Evolutionary conservation across 2,797 vertebrate genomes (phyloP).

Genomic region (Sebastes wilsoni): DNA sequence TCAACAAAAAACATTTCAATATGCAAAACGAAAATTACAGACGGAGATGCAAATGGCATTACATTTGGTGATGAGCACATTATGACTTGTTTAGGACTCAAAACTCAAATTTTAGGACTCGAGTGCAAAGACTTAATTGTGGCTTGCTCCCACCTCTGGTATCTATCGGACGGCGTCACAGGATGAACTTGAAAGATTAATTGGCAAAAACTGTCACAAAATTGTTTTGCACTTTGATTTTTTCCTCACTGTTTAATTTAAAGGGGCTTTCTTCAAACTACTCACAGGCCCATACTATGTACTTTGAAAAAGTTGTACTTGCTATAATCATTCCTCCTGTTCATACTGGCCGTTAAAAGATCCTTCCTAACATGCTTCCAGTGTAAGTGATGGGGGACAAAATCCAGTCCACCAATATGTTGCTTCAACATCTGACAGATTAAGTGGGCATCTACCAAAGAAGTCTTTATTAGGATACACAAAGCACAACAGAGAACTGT

Average conservation of each 20-base stretch:
- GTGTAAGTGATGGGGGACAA: neutral
- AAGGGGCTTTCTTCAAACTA: neutral
- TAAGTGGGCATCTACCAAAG: neutral
- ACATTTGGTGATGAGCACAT: neutral
- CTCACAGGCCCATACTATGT: neutral
- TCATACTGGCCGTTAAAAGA: neutral
- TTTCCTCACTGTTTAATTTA: neutral
- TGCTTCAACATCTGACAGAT: neutral
- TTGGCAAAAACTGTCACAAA: neutral
- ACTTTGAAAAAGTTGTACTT: neutral
- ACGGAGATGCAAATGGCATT: neutral
- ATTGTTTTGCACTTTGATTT: neutral
- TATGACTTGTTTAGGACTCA: neutral
- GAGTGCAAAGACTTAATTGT: too few species aligned
- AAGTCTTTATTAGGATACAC: too few species aligned
- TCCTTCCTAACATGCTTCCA: neutral
- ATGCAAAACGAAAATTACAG: neutral
- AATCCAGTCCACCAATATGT: neutral
- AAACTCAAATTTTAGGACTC: too few species aligned
- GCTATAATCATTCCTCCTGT: neutral
- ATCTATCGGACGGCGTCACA: accelerated
- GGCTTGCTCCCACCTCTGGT: neutral
- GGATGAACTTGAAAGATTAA: too few species aligned
- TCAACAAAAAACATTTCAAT: too few species aligned
- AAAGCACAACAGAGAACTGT: too few species aligned